phyloP scores from a whole-genome alignment of 2,888 invertebrate species.

The Sceliomorpha sp. region DNA sequence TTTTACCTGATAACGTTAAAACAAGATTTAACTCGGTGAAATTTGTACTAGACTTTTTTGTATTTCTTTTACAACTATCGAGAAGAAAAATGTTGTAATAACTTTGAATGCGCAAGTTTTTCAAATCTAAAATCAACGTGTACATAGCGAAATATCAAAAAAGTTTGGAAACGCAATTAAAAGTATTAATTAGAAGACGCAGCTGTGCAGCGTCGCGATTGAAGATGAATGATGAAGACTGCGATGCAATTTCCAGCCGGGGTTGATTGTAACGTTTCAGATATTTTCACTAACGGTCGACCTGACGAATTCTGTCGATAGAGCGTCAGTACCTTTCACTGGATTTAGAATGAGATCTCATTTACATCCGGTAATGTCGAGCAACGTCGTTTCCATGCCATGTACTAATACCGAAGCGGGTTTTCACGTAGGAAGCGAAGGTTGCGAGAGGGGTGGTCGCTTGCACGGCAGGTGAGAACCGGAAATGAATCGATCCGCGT shows the following conservation, averaged over 20 bases:
- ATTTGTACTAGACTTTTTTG: too few relatives aligned
- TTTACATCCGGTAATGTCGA: conserved; percentile 65
- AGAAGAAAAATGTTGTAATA: too few relatives aligned
- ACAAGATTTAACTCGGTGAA: too few relatives aligned
- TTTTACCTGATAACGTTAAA: too few relatives aligned
- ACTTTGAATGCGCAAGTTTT: too few relatives aligned
- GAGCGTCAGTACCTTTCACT: conserved; percentile 26
- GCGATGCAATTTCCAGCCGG: conserved; percentile 1
- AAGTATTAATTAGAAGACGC: too few relatives aligned
- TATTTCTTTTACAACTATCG: too few relatives aligned
- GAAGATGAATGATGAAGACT: not conserved
- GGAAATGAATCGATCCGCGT: conserved; percentile 68
- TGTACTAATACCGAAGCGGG: conserved; percentile 29
- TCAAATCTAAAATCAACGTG: too few relatives aligned
- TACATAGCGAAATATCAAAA: too few relatives aligned
- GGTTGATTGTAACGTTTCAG: conserved; percentile 13
- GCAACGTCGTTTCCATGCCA: conserved; percentile 29
- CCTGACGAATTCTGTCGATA: conserved; percentile 20
- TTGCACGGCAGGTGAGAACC: conserved; percentile 65
- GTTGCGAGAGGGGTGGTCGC: conserved; percentile 55
- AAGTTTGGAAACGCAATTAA: too few relatives aligned
- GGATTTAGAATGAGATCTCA: conserved; percentile 65
- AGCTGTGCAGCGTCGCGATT: not conserved
- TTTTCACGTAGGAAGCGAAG: conserved; percentile 54
- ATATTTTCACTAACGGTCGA: conserved; percentile 15